Percentiles rank a stretch among this genome's conserved stretches.
Conservation (phyloP, 2,797 vertebrate species). For the Oreortyx pictus region DNA sequence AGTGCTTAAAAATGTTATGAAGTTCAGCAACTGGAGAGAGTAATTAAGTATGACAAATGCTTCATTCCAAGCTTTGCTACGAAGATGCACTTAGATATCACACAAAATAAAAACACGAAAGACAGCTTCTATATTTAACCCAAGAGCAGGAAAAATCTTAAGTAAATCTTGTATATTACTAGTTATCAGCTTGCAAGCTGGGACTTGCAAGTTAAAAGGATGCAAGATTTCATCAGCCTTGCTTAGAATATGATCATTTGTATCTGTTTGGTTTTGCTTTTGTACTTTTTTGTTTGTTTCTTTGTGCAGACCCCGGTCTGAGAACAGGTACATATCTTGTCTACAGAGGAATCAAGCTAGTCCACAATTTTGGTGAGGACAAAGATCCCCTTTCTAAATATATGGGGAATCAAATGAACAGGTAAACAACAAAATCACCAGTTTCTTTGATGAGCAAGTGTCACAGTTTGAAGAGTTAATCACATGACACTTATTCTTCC, state of each 20-base stretch:
- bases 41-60: neutral
- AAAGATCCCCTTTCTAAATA: neutral
- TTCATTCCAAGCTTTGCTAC: neutral
- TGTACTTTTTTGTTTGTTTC: neutral
- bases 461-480: too few relatives aligned
- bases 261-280: neutral
- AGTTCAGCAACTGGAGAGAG: neutral
- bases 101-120: neutral
- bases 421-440: neutral
- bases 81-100: neutral
- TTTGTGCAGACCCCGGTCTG: accelerated
- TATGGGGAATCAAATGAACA: neutral
- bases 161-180: neutral
- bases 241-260: neutral
- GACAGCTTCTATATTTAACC: neutral
- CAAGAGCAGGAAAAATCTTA: neutral
- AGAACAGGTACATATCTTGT: neutral
- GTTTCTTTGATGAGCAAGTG: neutral
- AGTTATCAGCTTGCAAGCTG: neutral
- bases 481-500: too few relatives aligned
- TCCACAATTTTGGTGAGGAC: neutral
- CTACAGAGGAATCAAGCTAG: neutral
- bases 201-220: neutral
- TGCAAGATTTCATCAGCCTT: neutral
- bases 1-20: neutral